Percentiles rank a stretch among this genome's conserved stretches.
Evolutionary conservation across 2,113 vertebrate species (phyloP).

Genomic region (Poecilia latipinna): DNA sequence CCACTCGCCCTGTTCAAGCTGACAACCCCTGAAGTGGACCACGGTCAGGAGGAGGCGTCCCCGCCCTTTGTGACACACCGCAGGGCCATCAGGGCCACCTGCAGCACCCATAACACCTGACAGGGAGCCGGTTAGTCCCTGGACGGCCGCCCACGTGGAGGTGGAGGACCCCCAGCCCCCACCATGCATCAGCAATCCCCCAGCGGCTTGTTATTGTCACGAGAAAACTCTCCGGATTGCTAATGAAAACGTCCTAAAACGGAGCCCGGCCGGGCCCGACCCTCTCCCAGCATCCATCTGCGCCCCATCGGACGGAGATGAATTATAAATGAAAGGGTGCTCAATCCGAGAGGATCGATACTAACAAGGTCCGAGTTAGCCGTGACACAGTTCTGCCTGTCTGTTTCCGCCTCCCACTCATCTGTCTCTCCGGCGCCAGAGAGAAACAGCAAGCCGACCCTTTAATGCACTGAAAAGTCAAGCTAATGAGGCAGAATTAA

Average conservation of each 20-base stretch:
- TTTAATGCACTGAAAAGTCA: slow-evolving; percentile 29
- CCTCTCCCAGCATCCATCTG: slow-evolving; percentile 36
- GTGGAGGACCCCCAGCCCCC: neutral
- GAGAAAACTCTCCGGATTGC: slow-evolving; percentile 42
- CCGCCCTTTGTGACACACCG: slow-evolving; percentile 1
- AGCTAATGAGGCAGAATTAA: slow-evolving; percentile 30
- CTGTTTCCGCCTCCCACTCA: slow-evolving; percentile 26
- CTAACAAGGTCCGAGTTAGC: slow-evolving; percentile 76
- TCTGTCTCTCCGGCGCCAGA: slow-evolving; percentile 12
- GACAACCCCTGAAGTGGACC: slow-evolving; percentile 54
- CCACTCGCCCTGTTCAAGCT: slow-evolving; percentile 45
- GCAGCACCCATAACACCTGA: slow-evolving; percentile 35
- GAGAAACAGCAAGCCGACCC: neutral
- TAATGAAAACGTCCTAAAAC: slow-evolving; percentile 59
- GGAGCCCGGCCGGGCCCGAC: slow-evolving; percentile 7
- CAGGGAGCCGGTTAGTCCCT: slow-evolving; percentile 6
- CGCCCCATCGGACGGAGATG: slow-evolving; percentile 65
- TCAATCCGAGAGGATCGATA: slow-evolving; percentile 76
- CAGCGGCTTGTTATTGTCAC: slow-evolving; percentile 42
- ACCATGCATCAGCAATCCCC: slow-evolving; percentile 13
- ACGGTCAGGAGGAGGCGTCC: neutral
- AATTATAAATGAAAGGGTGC: slow-evolving; percentile 78
- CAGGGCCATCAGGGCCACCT: slow-evolving; percentile 7
- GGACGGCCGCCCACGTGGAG: neutral
- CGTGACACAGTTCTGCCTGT: slow-evolving; percentile 45